Base-by-base conservation (phyloP, 2,888 invertebrate genomes). In the Acleris sparsana region DNA sequence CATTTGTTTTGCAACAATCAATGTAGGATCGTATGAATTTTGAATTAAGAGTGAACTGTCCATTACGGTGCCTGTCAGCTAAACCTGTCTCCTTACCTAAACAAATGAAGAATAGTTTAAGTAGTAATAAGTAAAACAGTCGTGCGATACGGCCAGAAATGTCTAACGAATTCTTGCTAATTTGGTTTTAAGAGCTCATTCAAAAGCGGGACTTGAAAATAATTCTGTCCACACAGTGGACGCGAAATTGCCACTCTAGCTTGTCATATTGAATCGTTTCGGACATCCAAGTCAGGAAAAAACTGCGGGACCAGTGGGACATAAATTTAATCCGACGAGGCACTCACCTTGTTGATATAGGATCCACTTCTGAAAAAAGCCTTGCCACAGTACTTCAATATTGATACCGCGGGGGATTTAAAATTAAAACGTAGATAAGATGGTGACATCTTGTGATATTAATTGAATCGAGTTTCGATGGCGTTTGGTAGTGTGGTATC, bases 301-400 rank as follows among this genome's bases (percentile, higher is more conserved):
- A 39, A 53, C 53, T 11, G 53, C 9, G 39, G 17, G 20, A 17
- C 6, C 33, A 18, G 33, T 9, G 57, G 59, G 59, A 51, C 39
- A 43, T 13, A n/a, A 60, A 60, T 49, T 52, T 52, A 20, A 43
- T 60, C 52, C 29, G 52, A 60, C 60, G 52, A 59, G 49, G 43
- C 60, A 9, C 60, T 58, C 51, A 39, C 22, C 51, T 20, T 60
- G 60, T 52, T 60, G 52, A 60, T 43, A 22, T 51, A 52, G 52
- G 52, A 11, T 51, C 51, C 43, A 43, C 43, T 60, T 52, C 39
- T 39, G 17, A 51, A 44, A 58, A 60, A 60, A 33, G 39, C 18
- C 43, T 39, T 39, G 39, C 17, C 52, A 29, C n/a, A 16, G 4
- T 16, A 43, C 17, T 29, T 29, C 49, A 17, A 33, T 17, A 43